Evolutionary conservation across 2,113 vertebrate genomes (phyloP).

Genomic region (Coreoperca whiteheadi): DNA sequence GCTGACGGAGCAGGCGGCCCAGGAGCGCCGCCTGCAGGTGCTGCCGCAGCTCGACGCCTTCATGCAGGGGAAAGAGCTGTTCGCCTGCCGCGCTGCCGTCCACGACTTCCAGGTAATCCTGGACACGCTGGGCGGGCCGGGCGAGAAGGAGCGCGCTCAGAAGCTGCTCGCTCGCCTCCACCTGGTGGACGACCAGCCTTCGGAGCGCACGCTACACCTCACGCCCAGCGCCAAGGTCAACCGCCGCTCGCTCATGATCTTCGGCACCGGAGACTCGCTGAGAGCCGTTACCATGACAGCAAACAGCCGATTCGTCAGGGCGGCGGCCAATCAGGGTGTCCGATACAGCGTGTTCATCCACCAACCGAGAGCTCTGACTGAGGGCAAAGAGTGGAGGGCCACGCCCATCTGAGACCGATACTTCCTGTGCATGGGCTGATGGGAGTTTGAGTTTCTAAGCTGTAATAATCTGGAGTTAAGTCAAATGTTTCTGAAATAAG

Average conservation of each 20-base stretch:
- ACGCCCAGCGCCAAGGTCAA: constrained; percentile 93
- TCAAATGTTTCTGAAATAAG: neutral
- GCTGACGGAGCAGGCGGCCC: constrained; percentile 93
- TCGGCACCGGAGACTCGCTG: constrained; percentile 93
- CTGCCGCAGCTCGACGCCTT: constrained; percentile 90
- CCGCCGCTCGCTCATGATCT: constrained; percentile 91
- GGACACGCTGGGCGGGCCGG: constrained; percentile 91
- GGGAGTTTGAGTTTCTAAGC: constrained; percentile 4
- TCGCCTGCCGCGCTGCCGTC: constrained; percentile 92
- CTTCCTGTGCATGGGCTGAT: constrained; percentile 8
- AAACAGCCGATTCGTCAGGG: constrained; percentile 95
- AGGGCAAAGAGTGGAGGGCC: constrained; percentile 94
- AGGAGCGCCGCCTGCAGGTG: constrained; percentile 90
- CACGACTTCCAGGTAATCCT: constrained; percentile 94
- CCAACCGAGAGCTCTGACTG: constrained; percentile 93
- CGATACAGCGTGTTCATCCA: constrained; percentile 97
- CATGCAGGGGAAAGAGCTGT: constrained; percentile 94
- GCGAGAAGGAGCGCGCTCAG: constrained; percentile 89
- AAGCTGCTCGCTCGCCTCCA: constrained; percentile 87
- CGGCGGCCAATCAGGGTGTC: constrained; percentile 94
- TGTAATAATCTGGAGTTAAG: too few species aligned
- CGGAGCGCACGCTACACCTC: constrained; percentile 88
- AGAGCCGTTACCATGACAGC: constrained; percentile 96
- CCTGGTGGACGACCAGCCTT: constrained; percentile 91
- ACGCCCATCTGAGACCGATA: constrained; percentile 80